These are phyloP conservation scores for Muraenolepis orangiensis DNA, from an alignment of 2,797 vertebrate species.

Conservation along the genomic window DNA sequence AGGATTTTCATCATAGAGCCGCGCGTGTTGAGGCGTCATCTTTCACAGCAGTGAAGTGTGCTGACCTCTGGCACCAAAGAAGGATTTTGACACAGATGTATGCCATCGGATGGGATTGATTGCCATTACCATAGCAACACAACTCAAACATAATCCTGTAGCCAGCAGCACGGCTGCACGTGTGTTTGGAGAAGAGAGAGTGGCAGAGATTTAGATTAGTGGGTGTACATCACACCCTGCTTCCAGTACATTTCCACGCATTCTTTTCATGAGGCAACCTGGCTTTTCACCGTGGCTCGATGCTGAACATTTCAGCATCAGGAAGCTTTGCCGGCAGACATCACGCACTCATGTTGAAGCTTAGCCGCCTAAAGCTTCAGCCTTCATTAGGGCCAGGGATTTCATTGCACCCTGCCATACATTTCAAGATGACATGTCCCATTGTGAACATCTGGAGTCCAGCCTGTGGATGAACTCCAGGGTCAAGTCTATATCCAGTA, in stretches of 20 bases:
- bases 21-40: conserved; percentile 51
- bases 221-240: background rate
- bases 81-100: conserved; percentile 70
- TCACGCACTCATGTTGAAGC: conserved; percentile 42
- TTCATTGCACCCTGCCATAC: conserved; percentile 22
- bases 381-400: conserved; percentile 10
- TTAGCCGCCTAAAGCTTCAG: conserved; percentile 37
- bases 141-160: conserved; percentile 59
- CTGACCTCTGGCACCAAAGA: conserved; percentile 57
- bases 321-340: conserved; percentile 50
- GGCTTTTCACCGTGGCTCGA: conserved; percentile 19
- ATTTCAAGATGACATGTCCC: conserved; percentile 25
- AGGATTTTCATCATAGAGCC: conserved; percentile 49
- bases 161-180: background rate
- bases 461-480: conserved; percentile 11
- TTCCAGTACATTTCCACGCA: background rate
- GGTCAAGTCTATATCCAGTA: background rate
- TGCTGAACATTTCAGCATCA: conserved; percentile 44
- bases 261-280: background rate
- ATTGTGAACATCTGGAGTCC: conserved; percentile 49
- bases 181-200: background rate
- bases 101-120: conserved; percentile 57
- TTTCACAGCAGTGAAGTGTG: conserved; percentile 55
- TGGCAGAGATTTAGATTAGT: background rate
- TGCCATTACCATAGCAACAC: conserved; percentile 64